Conservation (phyloP, 2,797 vertebrate species). For the Nasua narica region DNA sequence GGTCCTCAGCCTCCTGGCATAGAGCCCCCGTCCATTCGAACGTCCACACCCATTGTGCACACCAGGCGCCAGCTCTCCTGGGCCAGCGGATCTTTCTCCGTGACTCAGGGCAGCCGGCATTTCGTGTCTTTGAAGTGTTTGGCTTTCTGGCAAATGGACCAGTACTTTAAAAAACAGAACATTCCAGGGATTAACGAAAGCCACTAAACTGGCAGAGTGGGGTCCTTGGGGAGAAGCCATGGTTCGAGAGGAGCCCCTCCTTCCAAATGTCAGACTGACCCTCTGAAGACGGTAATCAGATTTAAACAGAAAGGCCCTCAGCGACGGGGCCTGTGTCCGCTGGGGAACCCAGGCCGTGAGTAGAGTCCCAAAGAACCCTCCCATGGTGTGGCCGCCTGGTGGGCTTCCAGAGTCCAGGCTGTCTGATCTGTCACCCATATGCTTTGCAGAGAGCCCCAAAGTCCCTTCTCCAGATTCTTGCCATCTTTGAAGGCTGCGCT, state of each 20-base stretch:
- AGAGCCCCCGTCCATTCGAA: not conserved
- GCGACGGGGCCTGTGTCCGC: not conserved
- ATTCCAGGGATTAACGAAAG: not conserved
- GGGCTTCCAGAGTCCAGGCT: not conserved
- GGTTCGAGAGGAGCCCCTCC: not conserved
- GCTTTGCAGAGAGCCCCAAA: not conserved
- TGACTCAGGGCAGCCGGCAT: not conserved
- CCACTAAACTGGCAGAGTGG: not conserved
- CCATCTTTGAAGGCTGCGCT: not conserved
- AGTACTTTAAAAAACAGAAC: not conserved
- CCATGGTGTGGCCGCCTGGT: fast-evolving
- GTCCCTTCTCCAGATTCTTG: not conserved
- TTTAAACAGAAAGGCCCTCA: fast-evolving
- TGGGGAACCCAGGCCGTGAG: not conserved
- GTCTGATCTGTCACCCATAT: not conserved
- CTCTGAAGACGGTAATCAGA: not conserved
- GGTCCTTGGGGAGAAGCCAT: not conserved
- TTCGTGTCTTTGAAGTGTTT: not conserved
- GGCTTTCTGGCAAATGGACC: not conserved
- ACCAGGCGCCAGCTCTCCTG: fast-evolving
- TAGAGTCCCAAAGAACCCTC: fast-evolving
- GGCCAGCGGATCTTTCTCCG: fast-evolving
- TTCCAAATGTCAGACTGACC: not conserved
- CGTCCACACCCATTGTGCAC: fast-evolving
- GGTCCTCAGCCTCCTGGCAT: not conserved